Base-by-base conservation (phyloP, 2,797 vertebrate species). In the Cetoscarus ocellatus region DNA sequence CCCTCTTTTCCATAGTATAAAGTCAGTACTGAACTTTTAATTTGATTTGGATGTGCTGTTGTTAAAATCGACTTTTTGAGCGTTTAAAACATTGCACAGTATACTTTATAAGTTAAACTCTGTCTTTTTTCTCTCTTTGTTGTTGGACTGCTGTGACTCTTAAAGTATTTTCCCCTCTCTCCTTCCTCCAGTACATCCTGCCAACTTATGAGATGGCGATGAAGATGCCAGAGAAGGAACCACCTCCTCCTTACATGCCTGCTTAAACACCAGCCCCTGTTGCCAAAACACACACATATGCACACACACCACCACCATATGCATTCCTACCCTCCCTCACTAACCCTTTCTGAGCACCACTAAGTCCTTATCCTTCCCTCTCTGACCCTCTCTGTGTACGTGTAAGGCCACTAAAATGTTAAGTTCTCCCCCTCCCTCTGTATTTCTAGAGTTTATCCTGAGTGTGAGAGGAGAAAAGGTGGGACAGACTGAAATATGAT, bases 171-270 rank as follows among this genome's bases (percentile, higher is more conserved):
- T 9, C n/a, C 15, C n/a, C 1, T 47, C 10, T 60, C 27, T 35
- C 14, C 44, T 13, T 8, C 15, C 55, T 79, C 13, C 43, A 99
- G 98, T 99, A 98, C 81, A 95, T 98, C 83, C 94, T 99, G 87
- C 98, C 98, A 70, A 97, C 96, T 66, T 99, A 99, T 12, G 98
- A 99, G 93, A 99, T 98, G 97, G 97, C 98, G 2, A 94, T 99
- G 95, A 99, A 99, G 94, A 98, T 99, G 97, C 98, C 97, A 7
- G 97, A 96, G 76, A 99, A 99, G 90, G 98, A 99, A 39, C 96
- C 97, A 0, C 98, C 98, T 15, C 98, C 98, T 70, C 98, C 98
- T 44, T 99, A 99, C 93, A 94, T 98, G 93, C 96, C 96, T 47
- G 96, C 96, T 88, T 99, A 96, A 91, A 86, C 84, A 82, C 85